Evolutionary conservation across 2,113 vertebrate genomes (phyloP).

Genomic region (Orientallactaga bullata): DNA sequence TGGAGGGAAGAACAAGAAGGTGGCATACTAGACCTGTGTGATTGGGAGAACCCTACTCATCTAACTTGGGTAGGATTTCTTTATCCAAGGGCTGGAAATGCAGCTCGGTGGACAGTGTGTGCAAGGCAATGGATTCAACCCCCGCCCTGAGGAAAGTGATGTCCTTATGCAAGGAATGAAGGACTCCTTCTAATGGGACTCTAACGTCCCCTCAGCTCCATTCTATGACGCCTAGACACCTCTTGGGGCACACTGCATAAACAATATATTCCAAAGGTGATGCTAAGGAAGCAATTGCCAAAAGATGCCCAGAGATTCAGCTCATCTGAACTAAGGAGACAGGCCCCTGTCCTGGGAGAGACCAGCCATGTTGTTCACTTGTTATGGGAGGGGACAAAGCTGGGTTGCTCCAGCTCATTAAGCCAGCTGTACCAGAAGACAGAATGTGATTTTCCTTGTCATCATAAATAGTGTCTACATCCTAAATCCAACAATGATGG

Average conservation of each 20-base stretch:
- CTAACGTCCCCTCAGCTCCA: neutral
- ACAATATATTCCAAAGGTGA: slow-evolving; percentile 27
- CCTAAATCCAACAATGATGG: neutral
- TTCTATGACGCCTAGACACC: neutral
- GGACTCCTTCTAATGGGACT: neutral
- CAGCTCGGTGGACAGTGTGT: neutral
- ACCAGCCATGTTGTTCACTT: no score
- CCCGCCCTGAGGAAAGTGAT: neutral
- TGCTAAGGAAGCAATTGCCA: neutral
- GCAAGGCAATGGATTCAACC: neutral
- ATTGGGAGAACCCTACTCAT: neutral
- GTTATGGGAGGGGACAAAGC: neutral
- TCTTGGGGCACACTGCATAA: neutral
- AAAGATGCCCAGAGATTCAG: neutral
- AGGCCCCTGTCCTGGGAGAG: neutral
- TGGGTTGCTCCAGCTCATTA: neutral
- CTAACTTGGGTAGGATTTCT: neutral
- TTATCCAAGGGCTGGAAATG: neutral
- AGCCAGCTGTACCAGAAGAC: neutral
- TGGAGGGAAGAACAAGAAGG: neutral
- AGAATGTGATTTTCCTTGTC: neutral
- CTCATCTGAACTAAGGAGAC: neutral
- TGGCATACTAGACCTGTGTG: neutral
- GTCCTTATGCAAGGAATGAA: neutral
- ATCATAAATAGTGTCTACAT: neutral